Conservation (phyloP, 1,140 invertebrate genomes). For the Galleria mellonella region DNA sequence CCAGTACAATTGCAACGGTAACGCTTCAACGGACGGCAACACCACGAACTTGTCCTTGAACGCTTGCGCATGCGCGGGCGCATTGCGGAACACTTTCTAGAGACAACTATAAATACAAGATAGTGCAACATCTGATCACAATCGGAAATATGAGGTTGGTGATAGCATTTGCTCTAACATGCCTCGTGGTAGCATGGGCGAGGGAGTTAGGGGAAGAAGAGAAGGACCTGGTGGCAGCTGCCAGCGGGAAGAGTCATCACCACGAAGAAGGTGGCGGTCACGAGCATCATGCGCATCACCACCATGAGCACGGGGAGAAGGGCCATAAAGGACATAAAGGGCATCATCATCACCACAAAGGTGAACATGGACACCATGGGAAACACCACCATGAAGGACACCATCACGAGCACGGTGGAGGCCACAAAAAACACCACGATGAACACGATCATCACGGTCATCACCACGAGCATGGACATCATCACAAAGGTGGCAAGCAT, state of each 20-base stretch:
- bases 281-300: conserved; percentile 56
- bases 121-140: conserved; percentile 24
- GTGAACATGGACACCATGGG: conserved; percentile 51
- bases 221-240: conserved; percentile 62
- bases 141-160: conserved; percentile 56
- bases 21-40: conserved; percentile 37
- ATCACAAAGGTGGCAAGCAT: conserved; percentile 61
- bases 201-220: conserved; percentile 43
- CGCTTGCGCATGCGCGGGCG: conserved; percentile 26
- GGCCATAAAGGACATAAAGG: conserved; percentile 62
- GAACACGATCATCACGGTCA: conserved; percentile 58
- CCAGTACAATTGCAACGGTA: conserved; percentile 31
- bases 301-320: conserved; percentile 56
- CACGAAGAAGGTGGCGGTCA: conserved; percentile 78
- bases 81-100: conserved; percentile 58
- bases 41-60: conserved; percentile 53
- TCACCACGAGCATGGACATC: conserved; percentile 59
- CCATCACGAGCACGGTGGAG: conserved; percentile 52
- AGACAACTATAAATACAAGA: conserved; percentile 50
- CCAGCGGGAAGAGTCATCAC: conserved; percentile 78
- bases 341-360: conserved; percentile 62
- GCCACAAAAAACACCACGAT: conserved; percentile 57
- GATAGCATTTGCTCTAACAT: conserved; percentile 42
- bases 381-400: conserved; percentile 54
- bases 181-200: conserved; percentile 48